Base-by-base conservation (phyloP, 2,113 vertebrate genomes). In the Microcebus tavaratra region DNA sequence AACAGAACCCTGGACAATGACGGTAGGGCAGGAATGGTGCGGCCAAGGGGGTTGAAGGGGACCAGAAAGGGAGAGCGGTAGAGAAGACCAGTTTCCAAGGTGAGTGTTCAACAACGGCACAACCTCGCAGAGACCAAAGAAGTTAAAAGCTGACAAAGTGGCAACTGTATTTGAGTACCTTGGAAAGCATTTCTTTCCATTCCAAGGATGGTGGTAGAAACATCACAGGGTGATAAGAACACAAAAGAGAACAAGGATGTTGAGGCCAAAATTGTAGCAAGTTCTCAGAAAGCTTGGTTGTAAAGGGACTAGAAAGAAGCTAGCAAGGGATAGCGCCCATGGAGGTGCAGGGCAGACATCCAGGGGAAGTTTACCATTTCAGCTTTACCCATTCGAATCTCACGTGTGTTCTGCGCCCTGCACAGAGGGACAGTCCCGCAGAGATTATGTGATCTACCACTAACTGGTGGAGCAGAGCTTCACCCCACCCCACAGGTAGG, bases 281-380 rank as follows among this genome's bases (percentile, higher is more conserved):
- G 50, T 68, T 92, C 91, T 61, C 50, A 88, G 83, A 96, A 92
- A 78, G 2, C 15, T 59, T 73, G 23, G 14, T 83, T 78, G 11
- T 79, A 17, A 82, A 90, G 29, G 27, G 5, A 76, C 67, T 80
- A 45, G 55, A 91, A 91, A 93, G 36, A 88, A 88, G 45, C 27
- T 72, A 84, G 14, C 55, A 78, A 80, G 39, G 6, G 8, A 53
- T 9, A 57, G 23, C 1, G 34, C 48, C 75, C 31, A 13, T 36
- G 31, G 53, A 31, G 11, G 23, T 7, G 23, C 68, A n/a, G 27
- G 11, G 12, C 13, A 15, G 36, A 50, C 2, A 27, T 31, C 21
- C 9, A 8, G 45, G 31, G 39, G 20, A 53, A 11, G 25, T 39
- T 14, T 42, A 67, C 36, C 20, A 39, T 21, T 21, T 9, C 27